Base-by-base conservation (phyloP, 2,797 vertebrate genomes). In the Danionella dracula region DNA sequence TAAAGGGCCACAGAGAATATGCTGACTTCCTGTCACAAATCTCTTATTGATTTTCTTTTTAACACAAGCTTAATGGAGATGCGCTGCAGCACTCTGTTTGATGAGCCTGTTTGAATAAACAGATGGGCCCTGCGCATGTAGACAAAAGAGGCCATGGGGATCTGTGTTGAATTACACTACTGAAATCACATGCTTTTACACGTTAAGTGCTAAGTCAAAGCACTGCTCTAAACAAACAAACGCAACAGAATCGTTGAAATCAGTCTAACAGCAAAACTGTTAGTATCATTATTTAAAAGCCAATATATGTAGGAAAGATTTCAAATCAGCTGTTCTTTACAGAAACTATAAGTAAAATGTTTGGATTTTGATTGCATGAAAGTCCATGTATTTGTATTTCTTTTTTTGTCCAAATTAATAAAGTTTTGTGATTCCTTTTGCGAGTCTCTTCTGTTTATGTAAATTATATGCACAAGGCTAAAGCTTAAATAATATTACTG, bases 21-120 rank as follows among this genome's bases (percentile, higher is more conserved):
- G 46, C 41, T 66, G 64, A 56, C 77, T 77, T 83, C 82, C 79
- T 81, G 76, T 72, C 76, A 76, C 78, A 77, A 81, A 82, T 78
- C 81, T 69, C 12, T 32, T 78, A 88, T 85, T 68, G 85, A 88
- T 88, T 85, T 83, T 81, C 70, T 74, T 83, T 80, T 85, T 81
- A 73, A 81, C 84, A 78, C 78, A 75, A 63, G 35, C 20, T 68
- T 54, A 58, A 74, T 72, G 73, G 76, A 62, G 61, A 63, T 44
- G 9, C 20, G 46, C 65, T 62, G 29, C 34, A 69, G 59, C 68
- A 68, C 68, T 73, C 58, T 59, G 64, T 70, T 55, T 73, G 66
- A 77, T 73, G 68, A 71, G 72, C 45, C 37, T 62, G 19, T 12
- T 60, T 23, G 34, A 50, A 21, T 51, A 38, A 8, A 13, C 13